A percentile compares a stretch with the other conserved stretches of the same genome.
Conservation (phyloP, 2,113 vertebrate species). For the Carollia perspicillata region DNA sequence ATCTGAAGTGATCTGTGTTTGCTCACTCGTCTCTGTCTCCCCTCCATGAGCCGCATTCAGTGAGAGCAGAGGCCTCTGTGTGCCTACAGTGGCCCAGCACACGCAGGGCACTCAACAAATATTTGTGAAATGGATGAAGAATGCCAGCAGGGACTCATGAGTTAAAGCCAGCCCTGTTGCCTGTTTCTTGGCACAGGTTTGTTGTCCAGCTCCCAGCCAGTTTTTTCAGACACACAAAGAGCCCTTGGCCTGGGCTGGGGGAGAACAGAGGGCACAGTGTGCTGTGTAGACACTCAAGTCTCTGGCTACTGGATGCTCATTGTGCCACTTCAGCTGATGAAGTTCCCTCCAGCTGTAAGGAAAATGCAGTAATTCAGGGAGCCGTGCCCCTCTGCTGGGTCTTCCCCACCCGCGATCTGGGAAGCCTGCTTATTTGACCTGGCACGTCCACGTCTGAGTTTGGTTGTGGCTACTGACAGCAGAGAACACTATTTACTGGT, state of each 20-base stretch:
- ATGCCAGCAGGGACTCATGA: background rate
- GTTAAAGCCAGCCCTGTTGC: background rate
- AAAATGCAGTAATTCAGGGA: accelerated
- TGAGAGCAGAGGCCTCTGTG: background rate
- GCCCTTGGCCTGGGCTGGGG: background rate
- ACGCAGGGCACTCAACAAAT: background rate
- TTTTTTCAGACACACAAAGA: slow-evolving; percentile 23
- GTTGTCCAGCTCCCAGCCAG: background rate
- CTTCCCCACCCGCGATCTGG: background rate
- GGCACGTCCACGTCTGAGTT: background rate
- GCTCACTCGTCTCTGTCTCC: background rate
- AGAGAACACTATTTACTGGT: background rate
- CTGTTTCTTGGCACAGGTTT: background rate
- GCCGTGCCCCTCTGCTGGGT: background rate
- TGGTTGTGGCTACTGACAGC: background rate
- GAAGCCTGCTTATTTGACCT: background rate
- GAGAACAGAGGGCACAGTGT: slow-evolving; percentile 44
- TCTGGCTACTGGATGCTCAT: background rate
- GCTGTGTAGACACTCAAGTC: accelerated
- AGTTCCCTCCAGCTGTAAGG: background rate
- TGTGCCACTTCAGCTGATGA: background rate
- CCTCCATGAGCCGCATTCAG: background rate
- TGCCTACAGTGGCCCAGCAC: accelerated
- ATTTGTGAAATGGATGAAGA: background rate
- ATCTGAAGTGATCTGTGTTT: background rate